phyloP scores from a whole-genome alignment of 2,888 invertebrate genomes.

The Limnephilus lunatus region DNA sequence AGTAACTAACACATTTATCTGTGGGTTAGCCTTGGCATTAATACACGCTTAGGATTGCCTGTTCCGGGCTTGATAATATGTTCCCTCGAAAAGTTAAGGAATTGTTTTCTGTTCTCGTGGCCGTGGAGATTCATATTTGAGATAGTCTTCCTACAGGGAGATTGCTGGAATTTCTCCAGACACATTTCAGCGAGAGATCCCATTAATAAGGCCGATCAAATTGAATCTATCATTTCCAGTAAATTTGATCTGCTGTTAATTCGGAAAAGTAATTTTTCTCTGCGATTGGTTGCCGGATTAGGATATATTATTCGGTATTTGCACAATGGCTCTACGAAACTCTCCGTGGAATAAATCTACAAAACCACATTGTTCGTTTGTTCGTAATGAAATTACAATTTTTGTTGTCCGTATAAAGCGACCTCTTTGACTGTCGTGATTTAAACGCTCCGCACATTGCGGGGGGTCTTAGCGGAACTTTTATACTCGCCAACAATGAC shows the following conservation, averaged over 20 bases:
- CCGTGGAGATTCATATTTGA: slow-evolving; percentile 47
- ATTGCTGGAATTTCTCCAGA: slow-evolving; percentile 21
- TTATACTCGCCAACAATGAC: not conserved
- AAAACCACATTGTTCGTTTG: not conserved
- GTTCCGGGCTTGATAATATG: slow-evolving; percentile 49
- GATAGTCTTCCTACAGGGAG: slow-evolving; percentile 25
- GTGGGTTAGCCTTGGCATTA: slow-evolving; percentile 30
- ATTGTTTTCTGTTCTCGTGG: slow-evolving; percentile 47
- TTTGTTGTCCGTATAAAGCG: not conserved
- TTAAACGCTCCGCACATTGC: not conserved
- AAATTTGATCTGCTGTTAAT: slow-evolving; percentile 45
- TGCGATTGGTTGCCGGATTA: slow-evolving; percentile 17
- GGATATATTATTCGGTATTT: slow-evolving; percentile 7
- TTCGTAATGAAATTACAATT: not conserved
- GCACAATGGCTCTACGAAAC: not conserved
- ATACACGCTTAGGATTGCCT: slow-evolving; percentile 46
- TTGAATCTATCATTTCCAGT: slow-evolving; percentile 44
- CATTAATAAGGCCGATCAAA: slow-evolving; percentile 36
- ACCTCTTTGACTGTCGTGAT: not conserved
- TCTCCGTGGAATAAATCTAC: not conserved
- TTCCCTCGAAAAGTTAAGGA: slow-evolving; percentile 51
- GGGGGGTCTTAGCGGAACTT: not conserved
- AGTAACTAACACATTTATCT: slow-evolving; percentile 43
- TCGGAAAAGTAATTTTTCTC: slow-evolving; percentile 23
- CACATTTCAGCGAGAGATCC: slow-evolving; percentile 24